A percentile compares a stretch with the other conserved stretches of the same genome.
These are phyloP conservation scores for Pholis gunnellus DNA, from an alignment of 2,113 vertebrate species.

Conservation along the genomic window DNA sequence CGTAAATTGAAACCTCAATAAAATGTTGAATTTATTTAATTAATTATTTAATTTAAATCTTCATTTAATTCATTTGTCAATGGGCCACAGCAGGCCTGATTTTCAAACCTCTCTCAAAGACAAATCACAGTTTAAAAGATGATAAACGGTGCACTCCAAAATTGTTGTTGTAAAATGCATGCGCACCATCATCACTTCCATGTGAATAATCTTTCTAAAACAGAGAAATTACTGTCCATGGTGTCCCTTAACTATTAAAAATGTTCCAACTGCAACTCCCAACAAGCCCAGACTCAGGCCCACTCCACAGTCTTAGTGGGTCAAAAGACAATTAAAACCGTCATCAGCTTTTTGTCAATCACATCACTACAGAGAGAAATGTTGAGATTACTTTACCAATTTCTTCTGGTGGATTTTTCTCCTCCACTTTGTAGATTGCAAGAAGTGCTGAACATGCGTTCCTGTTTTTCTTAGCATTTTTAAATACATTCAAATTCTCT, in stretches of 20 bases:
- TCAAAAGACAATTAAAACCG: background rate
- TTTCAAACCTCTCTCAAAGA: background rate
- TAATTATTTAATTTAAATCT: background rate
- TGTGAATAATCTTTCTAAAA: no score
- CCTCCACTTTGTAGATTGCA: accelerated
- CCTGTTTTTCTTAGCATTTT: background rate
- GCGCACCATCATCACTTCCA: background rate
- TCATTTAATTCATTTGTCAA: background rate
- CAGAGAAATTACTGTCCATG: background rate
- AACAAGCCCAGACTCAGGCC: constrained; percentile 51
- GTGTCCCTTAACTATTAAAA: constrained; percentile 53
- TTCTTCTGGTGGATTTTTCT: constrained; percentile 19
- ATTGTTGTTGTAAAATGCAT: background rate
- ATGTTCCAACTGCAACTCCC: constrained; percentile 52
- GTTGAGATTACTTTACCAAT: background rate
- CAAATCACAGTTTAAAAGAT: background rate
- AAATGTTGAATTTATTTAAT: background rate
- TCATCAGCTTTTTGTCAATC: background rate
- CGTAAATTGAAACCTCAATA: no score
- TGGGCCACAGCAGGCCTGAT: background rate
- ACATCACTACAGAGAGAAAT: background rate
- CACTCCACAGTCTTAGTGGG: constrained; percentile 58
- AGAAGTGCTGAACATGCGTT: accelerated
- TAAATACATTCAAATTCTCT: accelerated
- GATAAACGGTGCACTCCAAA: background rate